These are phyloP conservation scores for Furnarius figulus DNA, from an alignment of 2,113 vertebrate species.

Conservation along the genomic window DNA sequence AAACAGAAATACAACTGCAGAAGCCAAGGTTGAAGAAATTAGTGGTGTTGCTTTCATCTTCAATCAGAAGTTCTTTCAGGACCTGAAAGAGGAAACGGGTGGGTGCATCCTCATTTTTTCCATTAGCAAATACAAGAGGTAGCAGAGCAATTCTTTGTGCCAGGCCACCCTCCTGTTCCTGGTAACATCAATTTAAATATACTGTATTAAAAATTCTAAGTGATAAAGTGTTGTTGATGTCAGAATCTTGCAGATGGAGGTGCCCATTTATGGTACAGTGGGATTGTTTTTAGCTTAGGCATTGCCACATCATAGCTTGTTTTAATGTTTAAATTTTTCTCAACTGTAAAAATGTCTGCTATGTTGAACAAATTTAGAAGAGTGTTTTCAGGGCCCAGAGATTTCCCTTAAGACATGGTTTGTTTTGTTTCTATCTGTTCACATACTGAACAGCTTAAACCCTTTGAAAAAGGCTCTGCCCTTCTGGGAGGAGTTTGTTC, in stretches of 20 bases:
- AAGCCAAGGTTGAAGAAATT: constrained; percentile 97
- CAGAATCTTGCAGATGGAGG: background rate
- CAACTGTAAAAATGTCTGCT: constrained; percentile 29
- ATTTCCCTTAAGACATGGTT: constrained; percentile 5
- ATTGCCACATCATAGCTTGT: background rate
- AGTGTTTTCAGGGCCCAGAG: background rate
- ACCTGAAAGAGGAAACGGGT: constrained; percentile 97
- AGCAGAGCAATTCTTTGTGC: background rate
- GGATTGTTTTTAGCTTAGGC: background rate
- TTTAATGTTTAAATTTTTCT: constrained; percentile 36
- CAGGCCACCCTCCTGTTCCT: background rate
- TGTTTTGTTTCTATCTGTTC: constrained; percentile 18
- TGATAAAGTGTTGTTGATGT: background rate
- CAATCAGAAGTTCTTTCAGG: constrained; percentile 98
- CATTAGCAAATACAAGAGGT: background rate
- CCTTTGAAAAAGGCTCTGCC: background rate
- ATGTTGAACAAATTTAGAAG: constrained; percentile 41
- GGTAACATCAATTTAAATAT: background rate
- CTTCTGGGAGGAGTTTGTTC: constrained; percentile 16
- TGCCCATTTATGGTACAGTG: constrained; percentile 3
- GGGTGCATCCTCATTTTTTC: constrained; percentile 11
- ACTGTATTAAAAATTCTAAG: background rate
- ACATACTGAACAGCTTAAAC: constrained; percentile 14
- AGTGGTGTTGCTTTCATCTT: constrained; percentile 99
- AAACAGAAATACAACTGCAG: constrained; percentile 95